Evolutionary conservation across 2,797 vertebrate species (phyloP), one percentile per base, ranked within the genome.

Genomic region (Notolepis coatsorum): DNA sequence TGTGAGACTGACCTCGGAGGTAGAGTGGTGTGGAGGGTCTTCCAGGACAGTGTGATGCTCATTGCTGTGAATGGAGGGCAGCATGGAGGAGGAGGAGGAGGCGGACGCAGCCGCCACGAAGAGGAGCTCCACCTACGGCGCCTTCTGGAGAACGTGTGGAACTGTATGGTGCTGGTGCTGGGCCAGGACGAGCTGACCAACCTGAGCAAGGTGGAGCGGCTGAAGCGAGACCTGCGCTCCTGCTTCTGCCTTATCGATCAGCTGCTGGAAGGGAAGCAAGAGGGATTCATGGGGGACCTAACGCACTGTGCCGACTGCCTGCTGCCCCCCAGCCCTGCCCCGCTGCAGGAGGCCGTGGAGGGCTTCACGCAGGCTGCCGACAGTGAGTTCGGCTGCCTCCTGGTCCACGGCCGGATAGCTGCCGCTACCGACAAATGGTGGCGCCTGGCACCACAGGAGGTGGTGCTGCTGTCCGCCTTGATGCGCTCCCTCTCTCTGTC

Each of bases 371-470:
- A 88, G 55, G 93, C 94, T 0, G 88, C 88, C 0, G 94, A 94
- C 49, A 96, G 94, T 0, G 92, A 94, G 64, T 96, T 96, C 8
- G 93, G 93, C 50, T 95, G 96, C 65, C 88, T 97, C 7, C 17
- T 95, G 2, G 76, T 92, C 10, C 80, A 87, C 0, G 94, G 95
- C 4, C 87, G 91, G 1, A 82, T 96, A 1, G 91, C 91, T 0
- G 85, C 88, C 0, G 95, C 95, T 0, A 98, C 96, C 0, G 95
- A 96, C 21, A 94, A 95, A 74, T 98, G 96, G 96, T 96, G 96
- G 95, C 93, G 93, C 10, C 85, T 97, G 2, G 91, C 92, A 0
- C 90, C 91, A 0, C 94, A 94, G 8, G 96, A 98, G 47, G 88
- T 95, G 0, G 91, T 95, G 71, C 88, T 97, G 5, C 91, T 98